Base-by-base conservation (phyloP, 2,113 vertebrate genomes). In the Hyperopisus bebe region DNA sequence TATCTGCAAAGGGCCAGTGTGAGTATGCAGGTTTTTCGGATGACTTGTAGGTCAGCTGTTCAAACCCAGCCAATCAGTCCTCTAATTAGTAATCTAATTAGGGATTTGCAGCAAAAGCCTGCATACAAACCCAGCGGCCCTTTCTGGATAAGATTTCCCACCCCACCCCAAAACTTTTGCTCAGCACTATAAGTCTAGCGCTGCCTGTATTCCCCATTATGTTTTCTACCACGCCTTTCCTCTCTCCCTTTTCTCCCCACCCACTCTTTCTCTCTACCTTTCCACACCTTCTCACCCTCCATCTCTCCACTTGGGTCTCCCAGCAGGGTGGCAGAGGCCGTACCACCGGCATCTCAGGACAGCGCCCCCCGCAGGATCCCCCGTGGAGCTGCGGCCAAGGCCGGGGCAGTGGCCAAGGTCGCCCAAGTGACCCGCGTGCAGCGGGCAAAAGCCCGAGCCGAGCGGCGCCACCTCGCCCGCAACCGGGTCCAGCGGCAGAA, bases 401-500 rank as follows among this genome's bases (percentile, higher is more conserved):
- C 96, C 0, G 94, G 95, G 3, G 92, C 97, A 89, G 91, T 98
- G 95, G 97, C 96, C 94, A 98, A 98, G 95, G 96, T 96, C 0
- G 97, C 96, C 91, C 97, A 98, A 94, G 95, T 91, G 24, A 95
- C 96, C 90, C 94, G 97, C 92, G 95, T 97, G 92, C 98, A 99
- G 95, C 96, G 97, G 77, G 96, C 97, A 93, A 96, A 96, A 93
- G 97, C 97, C 91, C 95, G 96, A 92, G 95, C 93, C 0, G 98
- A 98, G 92, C 96, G 96, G 90, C 98, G 96, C 31, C 95, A 96
- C 85, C 94, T 98, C 92, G 95, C 95, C 90, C 97, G 97, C 91
- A 97, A 97, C 93, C 96, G 95, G 58, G 94, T 99, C 92, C 98
- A 99, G 91, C 95, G 98, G 90, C 98, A 99, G 95, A 99, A 98